Evolutionary conservation across 2,797 vertebrate species (phyloP), one percentile per base, ranked within the genome.

Genomic region (Microctenopoma stevenorrisi): DNA sequence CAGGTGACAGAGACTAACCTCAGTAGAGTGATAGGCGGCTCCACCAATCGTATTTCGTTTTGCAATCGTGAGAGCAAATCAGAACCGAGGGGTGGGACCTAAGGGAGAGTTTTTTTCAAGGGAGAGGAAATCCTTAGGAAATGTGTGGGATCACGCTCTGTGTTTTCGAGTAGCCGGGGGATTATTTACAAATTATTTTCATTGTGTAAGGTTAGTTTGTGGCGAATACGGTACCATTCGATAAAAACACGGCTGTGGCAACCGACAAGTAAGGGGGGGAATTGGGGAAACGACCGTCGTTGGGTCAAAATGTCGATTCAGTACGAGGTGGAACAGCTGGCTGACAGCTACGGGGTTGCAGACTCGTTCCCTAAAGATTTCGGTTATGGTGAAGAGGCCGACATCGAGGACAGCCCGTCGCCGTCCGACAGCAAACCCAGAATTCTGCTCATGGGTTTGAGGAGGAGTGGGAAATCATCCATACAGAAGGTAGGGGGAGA

Each of bases 281-380:
- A 58, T 11, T 26, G 84, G 90, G 88, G 74, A 89, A 81, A 74
- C 67, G 82, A 75, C 82, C 72, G 83, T 79, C 75, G 88, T 91
- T 85, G 64, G 93, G 90, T 93, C 88, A 94, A 94, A 92, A 97
- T 97, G 96, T 97, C 96, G 92, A 95, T 96, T 86, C 96, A 95
- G 92, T 97, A 96, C 93, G 97, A 94, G 93, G 91, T 90, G 77
- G 93, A 95, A 91, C 90, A 95, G 89, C 95, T 98, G 81, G 90
- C 95, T 68, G 95, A 96, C 67, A 96, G 96, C 90, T 97, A 96
- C 82, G 96, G 96, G 72, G 94, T 95, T 11, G 94, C 95, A 16
- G 96, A 97, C 85, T 96, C 98, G 3, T 98, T 99, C 86, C 98
- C 97, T 7, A 98, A 99, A 92, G 96, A 99, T 84, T 98, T 98